Evolutionary conservation across 2,797 vertebrate genomes (phyloP), one percentile per base, ranked within the genome.

Genomic region (Lithobates pipiens): DNA sequence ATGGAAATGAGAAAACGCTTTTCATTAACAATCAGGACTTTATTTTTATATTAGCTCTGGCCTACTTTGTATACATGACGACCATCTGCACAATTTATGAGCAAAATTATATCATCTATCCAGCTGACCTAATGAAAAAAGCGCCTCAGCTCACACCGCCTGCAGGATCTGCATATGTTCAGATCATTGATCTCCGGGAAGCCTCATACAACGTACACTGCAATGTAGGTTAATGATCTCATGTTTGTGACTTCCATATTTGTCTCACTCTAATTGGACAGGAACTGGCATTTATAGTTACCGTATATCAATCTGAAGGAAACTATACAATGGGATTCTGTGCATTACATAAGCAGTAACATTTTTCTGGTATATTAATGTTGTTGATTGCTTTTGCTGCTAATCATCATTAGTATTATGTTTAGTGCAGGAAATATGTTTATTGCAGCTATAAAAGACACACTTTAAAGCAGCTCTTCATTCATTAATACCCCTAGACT

Each of bases 221-320:
- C 13, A 57, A 72, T 71, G 27, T 81, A 72, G 50, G 29, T 73
- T 81, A 81, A 73, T 81, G 46, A 63, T 36, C 15, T 1, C 2
- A 69, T 68, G 3, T 29, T 50, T 68, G 25, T 50, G 46, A 39
- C 78, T 57, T 71, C 5, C 54, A 34, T 70, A 16, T 42, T 23
- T 57, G 79, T 21, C 13, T 39, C 18, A 63, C 27, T 61, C 27
- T 81, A 72, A 81, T 81, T 81, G 69, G 21, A 29, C 36, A 50
- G 71, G 18, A n/a, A 44, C 4, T 46, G 36, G 57, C 44, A 72
- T 81, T 61, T 81, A 81, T 4, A 61, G n/a, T 39, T 39, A 4
- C 1, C 15, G 54, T 57, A 32, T 54, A 71, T 72, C n/a, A 44
- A 71, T 61, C 29, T 18, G 36, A 23, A 71, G 29, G 78, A 71